Percentiles rank a stretch among this genome's conserved stretches.
These are phyloP conservation scores for Hypomecis atomaria DNA, from an alignment of 2,888 invertebrate species.

Conservation along the genomic window DNA sequence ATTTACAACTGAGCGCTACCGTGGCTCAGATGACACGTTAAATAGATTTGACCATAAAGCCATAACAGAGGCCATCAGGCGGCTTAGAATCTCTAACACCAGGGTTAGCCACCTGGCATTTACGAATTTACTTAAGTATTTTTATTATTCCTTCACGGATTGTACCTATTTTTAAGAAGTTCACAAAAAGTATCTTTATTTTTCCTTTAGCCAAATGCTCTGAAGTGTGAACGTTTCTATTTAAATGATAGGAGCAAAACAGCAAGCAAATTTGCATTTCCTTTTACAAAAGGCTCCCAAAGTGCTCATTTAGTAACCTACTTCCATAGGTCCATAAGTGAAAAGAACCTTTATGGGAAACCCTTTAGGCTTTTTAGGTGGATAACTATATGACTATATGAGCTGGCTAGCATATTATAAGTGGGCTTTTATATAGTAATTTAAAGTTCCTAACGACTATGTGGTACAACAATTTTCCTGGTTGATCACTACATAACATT, in stretches of 20 bases:
- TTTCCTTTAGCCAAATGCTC: neutral
- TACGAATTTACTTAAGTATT: neutral
- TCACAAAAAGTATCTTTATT: neutral
- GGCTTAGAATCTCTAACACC: too few relatives aligned
- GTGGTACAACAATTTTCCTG: too few relatives aligned
- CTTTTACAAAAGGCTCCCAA: constrained; percentile 19
- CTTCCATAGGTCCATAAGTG: constrained; percentile 17
- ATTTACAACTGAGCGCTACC: too few relatives aligned
- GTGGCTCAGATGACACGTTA: too few relatives aligned
- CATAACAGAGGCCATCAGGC: too few relatives aligned
- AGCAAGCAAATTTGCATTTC: constrained; percentile 13
- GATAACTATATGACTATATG: neutral
- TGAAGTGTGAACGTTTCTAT: constrained; percentile 13
- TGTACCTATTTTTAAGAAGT: neutral
- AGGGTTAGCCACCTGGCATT: too few relatives aligned
- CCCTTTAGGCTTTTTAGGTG: constrained; percentile 36
- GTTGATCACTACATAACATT: too few relatives aligned
- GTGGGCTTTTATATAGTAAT: neutral
- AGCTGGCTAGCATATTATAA: too few relatives aligned
- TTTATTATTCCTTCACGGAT: neutral
- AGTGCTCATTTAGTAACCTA: constrained; percentile 16
- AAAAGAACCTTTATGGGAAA: constrained; percentile 11
- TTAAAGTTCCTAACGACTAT: neutral
- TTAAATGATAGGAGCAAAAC: constrained; percentile 16
- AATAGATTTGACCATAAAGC: too few relatives aligned